Conservation (phyloP, 2,797 vertebrate genomes). For the Kryptopterus vitreolus region DNA sequence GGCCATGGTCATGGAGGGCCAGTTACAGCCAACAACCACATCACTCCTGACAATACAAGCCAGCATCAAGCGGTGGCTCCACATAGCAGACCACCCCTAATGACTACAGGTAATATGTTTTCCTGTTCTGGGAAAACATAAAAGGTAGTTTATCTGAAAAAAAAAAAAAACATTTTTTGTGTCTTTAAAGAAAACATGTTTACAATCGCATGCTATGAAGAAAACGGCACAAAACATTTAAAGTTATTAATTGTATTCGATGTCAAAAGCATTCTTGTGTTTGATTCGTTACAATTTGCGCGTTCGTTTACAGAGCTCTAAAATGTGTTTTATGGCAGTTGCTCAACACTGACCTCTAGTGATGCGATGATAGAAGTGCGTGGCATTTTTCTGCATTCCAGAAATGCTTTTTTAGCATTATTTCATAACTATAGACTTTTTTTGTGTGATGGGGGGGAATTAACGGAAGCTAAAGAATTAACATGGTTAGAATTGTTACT, state of each 20-base stretch:
- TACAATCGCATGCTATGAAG: neutral
- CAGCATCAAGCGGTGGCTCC: conserved; percentile 78
- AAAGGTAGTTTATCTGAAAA: too few relatives aligned
- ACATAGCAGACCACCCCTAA: conserved; percentile 82
- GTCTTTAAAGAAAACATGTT: neutral
- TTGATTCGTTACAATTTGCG: too few relatives aligned
- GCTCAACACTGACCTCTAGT: neutral
- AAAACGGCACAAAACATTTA: neutral
- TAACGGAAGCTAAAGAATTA: neutral
- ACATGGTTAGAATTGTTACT: neutral
- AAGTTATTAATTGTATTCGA: neutral
- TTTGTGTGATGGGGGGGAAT: neutral
- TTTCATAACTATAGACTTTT: neutral
- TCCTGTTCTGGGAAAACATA: too few relatives aligned
- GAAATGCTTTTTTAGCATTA: neutral
- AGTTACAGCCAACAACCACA: conserved; percentile 49
- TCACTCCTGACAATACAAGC: conserved; percentile 66
- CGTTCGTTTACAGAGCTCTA: neutral
- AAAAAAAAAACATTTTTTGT: neutral
- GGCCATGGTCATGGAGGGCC: conserved; percentile 65
- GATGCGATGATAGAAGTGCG: neutral
- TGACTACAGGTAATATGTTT: conserved; percentile 84
- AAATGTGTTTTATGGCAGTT: neutral
- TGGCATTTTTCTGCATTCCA: neutral
- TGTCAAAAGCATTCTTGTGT: neutral